Evolutionary conservation across 1,140 invertebrate species (phyloP).

Genomic region (Rhopalosiphum padi): DNA sequence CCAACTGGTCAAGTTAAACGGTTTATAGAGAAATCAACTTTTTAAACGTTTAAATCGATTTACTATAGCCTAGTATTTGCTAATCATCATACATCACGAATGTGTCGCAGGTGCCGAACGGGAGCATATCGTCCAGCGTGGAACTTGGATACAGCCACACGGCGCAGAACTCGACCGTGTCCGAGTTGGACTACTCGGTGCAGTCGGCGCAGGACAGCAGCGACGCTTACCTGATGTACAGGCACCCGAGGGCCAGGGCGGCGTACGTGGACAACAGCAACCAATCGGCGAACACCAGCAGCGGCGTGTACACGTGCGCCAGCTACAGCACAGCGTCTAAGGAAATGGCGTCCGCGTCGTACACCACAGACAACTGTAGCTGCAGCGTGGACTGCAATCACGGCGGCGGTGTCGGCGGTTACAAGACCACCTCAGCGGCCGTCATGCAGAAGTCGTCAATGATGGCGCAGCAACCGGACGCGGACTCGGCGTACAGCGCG

Average conservation of each 20-base stretch:
- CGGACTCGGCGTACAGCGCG: not conserved
- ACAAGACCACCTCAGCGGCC: not conserved
- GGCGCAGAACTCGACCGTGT: slow-evolving; percentile 79
- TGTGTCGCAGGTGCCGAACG: slow-evolving; percentile 62
- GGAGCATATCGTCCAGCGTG: slow-evolving; percentile 76
- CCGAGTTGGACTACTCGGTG: slow-evolving; percentile 67
- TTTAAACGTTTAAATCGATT: too few relatives aligned
- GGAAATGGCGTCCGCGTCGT: slow-evolving; percentile 34
- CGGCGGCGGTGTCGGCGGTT: not conserved
- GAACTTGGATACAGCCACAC: slow-evolving; percentile 83
- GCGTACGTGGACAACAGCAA: slow-evolving; percentile 58
- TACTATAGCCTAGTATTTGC: not conserved
- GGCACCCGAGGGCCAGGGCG: slow-evolving; percentile 63
- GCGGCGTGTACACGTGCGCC: slow-evolving; percentile 47
- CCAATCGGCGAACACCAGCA: slow-evolving; percentile 65
- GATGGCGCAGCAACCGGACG: not conserved
- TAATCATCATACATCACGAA: not conserved
- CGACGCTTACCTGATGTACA: slow-evolving; percentile 60
- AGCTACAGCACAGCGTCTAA: slow-evolving; percentile 37
- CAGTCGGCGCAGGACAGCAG: slow-evolving; percentile 65
- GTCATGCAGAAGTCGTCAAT: not conserved
- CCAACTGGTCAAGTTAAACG: not conserved
- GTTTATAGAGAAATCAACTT: not conserved
- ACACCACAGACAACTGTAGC: slow-evolving; percentile 31
- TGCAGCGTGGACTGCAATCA: not conserved